These are phyloP conservation scores for Craniophora ligustri DNA, from an alignment of 2,888 invertebrate genomes.

Conservation along the genomic window DNA sequence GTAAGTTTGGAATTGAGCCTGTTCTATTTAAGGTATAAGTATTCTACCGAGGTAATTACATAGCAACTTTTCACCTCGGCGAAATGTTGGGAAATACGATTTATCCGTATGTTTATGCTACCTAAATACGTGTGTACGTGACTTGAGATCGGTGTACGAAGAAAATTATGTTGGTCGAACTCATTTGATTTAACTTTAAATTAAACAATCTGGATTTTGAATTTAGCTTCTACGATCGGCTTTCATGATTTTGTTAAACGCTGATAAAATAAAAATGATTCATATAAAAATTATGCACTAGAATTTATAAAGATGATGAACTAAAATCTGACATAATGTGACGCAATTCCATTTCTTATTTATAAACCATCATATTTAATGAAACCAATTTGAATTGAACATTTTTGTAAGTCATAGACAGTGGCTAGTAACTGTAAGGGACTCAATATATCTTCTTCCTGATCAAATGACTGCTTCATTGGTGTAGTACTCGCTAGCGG, in stretches of 20 bases:
- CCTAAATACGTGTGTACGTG: slow-evolving; percentile 30
- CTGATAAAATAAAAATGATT: not conserved
- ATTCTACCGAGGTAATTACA: not conserved
- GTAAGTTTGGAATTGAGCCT: too few relatives aligned
- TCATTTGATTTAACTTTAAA: not conserved
- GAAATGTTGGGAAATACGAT: not conserved
- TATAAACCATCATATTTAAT: too few relatives aligned
- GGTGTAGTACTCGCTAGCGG: too few relatives aligned
- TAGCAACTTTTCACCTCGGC: not conserved
- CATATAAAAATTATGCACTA: not conserved
- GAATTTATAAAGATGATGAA: not conserved
- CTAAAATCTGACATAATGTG: slow-evolving; percentile 24
- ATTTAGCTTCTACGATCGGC: too few relatives aligned
- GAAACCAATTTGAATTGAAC: too few relatives aligned
- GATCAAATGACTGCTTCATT: too few relatives aligned
- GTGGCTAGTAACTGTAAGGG: too few relatives aligned
- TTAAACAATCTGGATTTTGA: not conserved
- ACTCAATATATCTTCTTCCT: too few relatives aligned
- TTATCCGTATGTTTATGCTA: slow-evolving; percentile 24
- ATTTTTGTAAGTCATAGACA: too few relatives aligned
- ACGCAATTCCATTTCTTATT: slow-evolving; percentile 24
- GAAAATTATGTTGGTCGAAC: not conserved
- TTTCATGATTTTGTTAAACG: not conserved
- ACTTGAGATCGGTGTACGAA: slow-evolving; percentile 1
- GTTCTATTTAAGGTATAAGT: too few relatives aligned